These are phyloP conservation scores for Melanotaenia pygmaea DNA, from an alignment of 2,797 vertebrate genomes.

Conservation along the genomic window DNA sequence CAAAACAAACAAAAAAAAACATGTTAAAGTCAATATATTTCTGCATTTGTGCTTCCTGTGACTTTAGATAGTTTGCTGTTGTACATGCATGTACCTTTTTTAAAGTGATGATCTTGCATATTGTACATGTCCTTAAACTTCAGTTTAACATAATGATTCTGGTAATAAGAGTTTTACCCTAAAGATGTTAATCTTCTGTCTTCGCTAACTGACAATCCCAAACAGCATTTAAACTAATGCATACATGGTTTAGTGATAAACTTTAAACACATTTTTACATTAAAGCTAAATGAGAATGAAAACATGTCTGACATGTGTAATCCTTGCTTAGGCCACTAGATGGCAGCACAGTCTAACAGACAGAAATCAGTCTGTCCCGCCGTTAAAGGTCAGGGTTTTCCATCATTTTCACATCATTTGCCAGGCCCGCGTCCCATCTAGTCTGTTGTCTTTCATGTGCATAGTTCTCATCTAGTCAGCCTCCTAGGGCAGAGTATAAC, in stretches of 20 bases:
- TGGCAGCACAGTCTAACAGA: conserved; percentile 55
- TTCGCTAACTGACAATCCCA: no score
- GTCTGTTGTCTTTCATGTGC: background rate
- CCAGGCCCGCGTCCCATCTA: background rate
- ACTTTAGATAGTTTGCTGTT: background rate
- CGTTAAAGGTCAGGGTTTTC: no score
- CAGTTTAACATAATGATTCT: no score
- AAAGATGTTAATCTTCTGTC: no score
- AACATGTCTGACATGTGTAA: background rate
- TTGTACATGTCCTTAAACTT: no score
- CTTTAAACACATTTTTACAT: background rate
- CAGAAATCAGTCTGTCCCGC: background rate
- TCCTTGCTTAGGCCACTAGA: conserved; percentile 35
- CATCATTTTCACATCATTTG: no score
- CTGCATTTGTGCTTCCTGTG: background rate
- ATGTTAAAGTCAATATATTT: no score
- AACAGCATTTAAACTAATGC: no score
- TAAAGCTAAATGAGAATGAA: background rate
- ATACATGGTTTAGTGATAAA: background rate
- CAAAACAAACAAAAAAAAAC: no score
- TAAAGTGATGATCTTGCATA: no score
- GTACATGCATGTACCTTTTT: no score
- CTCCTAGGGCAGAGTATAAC: background rate
- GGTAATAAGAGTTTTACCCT: no score
- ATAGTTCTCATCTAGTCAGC: background rate